phyloP scores from a whole-genome alignment of 1,140 invertebrate genomes.

The Drosophila ironensis region DNA sequence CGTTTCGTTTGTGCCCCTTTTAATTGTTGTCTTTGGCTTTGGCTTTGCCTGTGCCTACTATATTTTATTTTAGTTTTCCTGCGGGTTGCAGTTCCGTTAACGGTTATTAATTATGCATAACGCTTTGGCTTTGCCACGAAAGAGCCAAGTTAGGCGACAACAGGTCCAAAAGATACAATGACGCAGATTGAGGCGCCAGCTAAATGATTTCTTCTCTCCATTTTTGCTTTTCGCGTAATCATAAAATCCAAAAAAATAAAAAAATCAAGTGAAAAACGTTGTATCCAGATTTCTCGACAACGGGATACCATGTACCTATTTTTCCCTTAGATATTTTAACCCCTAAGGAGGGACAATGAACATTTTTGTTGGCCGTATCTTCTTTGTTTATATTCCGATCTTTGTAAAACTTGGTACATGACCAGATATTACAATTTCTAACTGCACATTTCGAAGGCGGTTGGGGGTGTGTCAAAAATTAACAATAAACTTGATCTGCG shows the following conservation, averaged over 20 bases:
- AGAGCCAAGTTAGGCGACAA: slow-evolving; percentile 23
- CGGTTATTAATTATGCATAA: slow-evolving; percentile 75
- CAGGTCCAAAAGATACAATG: slow-evolving; percentile 24
- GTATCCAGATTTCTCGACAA: too few species aligned
- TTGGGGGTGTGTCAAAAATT: too few species aligned
- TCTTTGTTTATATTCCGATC: too few species aligned
- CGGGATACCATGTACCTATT: too few species aligned
- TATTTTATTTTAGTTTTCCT: slow-evolving; percentile 42
- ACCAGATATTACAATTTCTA: too few species aligned
- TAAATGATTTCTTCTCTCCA: slow-evolving; percentile 41
- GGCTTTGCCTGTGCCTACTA: not conserved
- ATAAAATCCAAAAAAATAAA: slow-evolving; percentile 56
- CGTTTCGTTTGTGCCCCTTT: slow-evolving; percentile 7
- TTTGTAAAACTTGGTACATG: too few species aligned
- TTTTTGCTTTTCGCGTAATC: slow-evolving; percentile 66
- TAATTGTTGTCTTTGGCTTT: slow-evolving; percentile 52
- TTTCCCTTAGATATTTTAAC: too few species aligned
- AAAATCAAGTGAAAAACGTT: too few species aligned
- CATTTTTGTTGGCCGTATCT: too few species aligned
- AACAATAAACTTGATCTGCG: too few species aligned
- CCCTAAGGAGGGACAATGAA: too few species aligned
- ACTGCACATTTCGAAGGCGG: too few species aligned
- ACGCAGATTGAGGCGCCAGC: slow-evolving; percentile 18
- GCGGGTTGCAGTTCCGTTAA: slow-evolving; percentile 70
- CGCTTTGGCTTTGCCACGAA: slow-evolving; percentile 12